Evolutionary conservation across 2,797 vertebrate genomes (phyloP), one percentile per base, ranked within the genome.

Genomic region (Premnoplex brunnescens): DNA sequence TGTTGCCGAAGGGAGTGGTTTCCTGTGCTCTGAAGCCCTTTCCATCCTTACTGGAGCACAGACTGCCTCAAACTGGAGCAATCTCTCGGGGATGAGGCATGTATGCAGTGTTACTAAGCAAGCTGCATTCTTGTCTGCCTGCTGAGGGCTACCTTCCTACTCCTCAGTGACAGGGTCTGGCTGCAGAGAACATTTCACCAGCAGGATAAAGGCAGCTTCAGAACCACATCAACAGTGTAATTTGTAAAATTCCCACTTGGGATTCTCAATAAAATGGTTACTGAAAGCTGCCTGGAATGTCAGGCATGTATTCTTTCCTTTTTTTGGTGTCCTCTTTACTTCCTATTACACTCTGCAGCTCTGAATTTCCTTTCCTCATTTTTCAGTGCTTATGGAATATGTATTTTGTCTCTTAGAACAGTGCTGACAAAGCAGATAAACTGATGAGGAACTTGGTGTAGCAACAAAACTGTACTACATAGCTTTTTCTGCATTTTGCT

Each of bases 21-120:
- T 96, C 90, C 94, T 94, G 95, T 49, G n/a, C 83, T 91, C 90
- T 81, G 69, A 73, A 94, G 76, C 83, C 73, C 88, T 87, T 94
- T 89, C 85, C 76, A 77, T 63, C 58, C 48, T 63, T 64, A 81
- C 74, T 41, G 20, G 67, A 92, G 89, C 73, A 94, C 75, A 73
- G 89, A 88, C 68, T 84, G 85, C 62, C 89, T 89, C 66, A 52
- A 69, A 94, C 79, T 56, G 52, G 39, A 85, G 73, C 51, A 78
- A 58, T 41, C 79, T 88, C 78, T 73, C 51, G 76, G 82, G 51
- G 82, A 84, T 52, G 41, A 89, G 56, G 24, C 66, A 37, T 55
- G 51, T 69, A 84, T 28, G 59, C 23, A 88, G 87, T 78, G 75
- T 56, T 55, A 84, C 73, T 79, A 78, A 96, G 91, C 62, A 90